Percentiles rank a stretch among this genome's conserved stretches.
phyloP scores from a whole-genome alignment of 2,888 invertebrate species.

The Eutolmus rufibarbis region DNA sequence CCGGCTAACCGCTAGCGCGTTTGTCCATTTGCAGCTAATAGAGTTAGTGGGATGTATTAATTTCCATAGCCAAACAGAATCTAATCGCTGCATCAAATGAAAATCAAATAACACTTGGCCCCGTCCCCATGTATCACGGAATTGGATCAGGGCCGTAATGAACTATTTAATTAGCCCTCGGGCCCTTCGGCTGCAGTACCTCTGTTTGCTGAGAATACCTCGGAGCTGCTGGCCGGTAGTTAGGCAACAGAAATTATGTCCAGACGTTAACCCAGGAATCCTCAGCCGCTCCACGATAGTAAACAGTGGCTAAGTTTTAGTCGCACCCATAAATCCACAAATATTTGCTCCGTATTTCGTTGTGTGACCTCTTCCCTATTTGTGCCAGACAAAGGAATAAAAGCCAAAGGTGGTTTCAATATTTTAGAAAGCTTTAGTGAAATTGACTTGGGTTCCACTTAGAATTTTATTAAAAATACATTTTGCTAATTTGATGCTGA shows the following conservation, averaged over 20 bases:
- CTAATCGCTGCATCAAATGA: background rate
- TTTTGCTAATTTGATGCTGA: too few relatives aligned
- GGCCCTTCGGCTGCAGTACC: background rate
- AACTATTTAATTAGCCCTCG: background rate
- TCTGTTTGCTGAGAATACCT: background rate
- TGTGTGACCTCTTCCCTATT: background rate
- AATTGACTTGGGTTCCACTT: background rate
- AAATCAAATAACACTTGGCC: background rate
- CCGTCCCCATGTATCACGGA: background rate
- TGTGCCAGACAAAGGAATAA: background rate
- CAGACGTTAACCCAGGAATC: background rate
- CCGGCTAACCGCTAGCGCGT: background rate
- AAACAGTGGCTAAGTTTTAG: background rate
- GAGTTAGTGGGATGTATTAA: constrained; percentile 8
- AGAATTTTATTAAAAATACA: too few relatives aligned
- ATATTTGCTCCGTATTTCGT: background rate
- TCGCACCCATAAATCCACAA: background rate
- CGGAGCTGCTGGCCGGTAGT: background rate
- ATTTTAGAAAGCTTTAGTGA: background rate
- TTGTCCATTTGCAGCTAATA: background rate
- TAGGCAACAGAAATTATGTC: background rate
- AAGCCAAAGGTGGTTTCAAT: background rate
- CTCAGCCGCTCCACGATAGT: background rate
- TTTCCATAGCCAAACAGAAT: background rate
- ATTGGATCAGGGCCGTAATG: background rate